Evolutionary conservation across 2,797 vertebrate genomes (phyloP), one percentile per base, ranked within the genome.

Genomic region (Pseudotriccus pelzelni): DNA sequence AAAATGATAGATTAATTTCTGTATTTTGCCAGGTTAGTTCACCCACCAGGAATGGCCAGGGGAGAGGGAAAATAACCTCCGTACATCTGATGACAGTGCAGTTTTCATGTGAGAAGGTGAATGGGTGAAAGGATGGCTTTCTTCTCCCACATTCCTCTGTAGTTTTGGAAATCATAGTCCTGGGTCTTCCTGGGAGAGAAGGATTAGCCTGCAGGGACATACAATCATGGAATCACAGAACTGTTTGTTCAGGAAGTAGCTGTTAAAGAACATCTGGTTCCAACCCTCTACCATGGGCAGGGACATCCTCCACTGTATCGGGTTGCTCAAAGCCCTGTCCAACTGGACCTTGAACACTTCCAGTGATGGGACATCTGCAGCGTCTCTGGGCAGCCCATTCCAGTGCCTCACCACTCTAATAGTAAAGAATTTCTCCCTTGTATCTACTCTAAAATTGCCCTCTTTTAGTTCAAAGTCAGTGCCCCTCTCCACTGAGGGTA

Each of bases 311-410:
- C 25, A 41, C 13, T 63, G 3, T 14, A 49, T 2, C 4, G 63
- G 28, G 9, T 44, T 70, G n/a, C 50, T 76, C 21, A 30, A 22
- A 83, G 56, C 4, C 24, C 20, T 0, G 0, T 43, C 32, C 37
- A 69, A 0, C 3, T 3, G 3, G 20, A 56, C 19, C n/a, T 64
- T 39, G 20, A 58, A 50, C 28, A 34, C 5, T 34, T 76, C 2
- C 24, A 64, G 50, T 23, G 44, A 34, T 44, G 37, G 20, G 14
- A 44, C 43, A 56, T 50, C 10, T 37, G n/a, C 24, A 37, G 17
- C 24, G 76, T 56, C 43, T 76, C 17, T 83, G 37, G 43, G 8
- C 49, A 63, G 2, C 23, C 17, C 50, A 28, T 76, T 83, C 16
- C 49, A 50, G 43, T 50, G 23, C 60, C 43, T 89, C 32, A 49